Conservation (phyloP, 2,113 vertebrate genomes). For the Nycticorax nycticorax region DNA sequence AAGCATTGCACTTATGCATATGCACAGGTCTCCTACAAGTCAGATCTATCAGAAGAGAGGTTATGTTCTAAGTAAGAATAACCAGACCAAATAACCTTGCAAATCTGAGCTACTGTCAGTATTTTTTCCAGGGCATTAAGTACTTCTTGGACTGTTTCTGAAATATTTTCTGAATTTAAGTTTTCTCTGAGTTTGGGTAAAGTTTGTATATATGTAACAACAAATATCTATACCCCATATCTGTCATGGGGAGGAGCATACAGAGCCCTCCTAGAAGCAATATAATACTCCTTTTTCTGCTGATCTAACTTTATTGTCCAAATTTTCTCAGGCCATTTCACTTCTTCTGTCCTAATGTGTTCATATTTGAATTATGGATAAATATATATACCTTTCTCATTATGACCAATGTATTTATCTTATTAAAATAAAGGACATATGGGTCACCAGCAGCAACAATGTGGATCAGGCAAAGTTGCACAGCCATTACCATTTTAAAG, state of each 20-base stretch:
- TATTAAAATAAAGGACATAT: background rate
- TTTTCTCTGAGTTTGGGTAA: background rate
- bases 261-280: background rate
- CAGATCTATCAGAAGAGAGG: background rate
- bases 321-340: background rate
- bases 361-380: background rate
- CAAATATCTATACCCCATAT: background rate
- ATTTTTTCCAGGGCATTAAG: background rate
- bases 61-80: background rate
- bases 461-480: background rate
- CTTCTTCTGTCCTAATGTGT: background rate
- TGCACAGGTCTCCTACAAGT: background rate
- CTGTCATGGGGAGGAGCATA: background rate
- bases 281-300: background rate
- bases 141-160: background rate
- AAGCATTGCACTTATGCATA: background rate
- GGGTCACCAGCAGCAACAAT: background rate
- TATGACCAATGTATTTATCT: background rate
- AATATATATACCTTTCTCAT: background rate
- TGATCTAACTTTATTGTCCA: background rate
- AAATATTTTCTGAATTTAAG: background rate
- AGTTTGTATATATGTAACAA: background rate
- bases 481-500: background rate
- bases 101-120: background rate
- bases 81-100: background rate